Evolutionary conservation across 2,888 invertebrate genomes (phyloP).

Genomic region (Idaea straminata): DNA sequence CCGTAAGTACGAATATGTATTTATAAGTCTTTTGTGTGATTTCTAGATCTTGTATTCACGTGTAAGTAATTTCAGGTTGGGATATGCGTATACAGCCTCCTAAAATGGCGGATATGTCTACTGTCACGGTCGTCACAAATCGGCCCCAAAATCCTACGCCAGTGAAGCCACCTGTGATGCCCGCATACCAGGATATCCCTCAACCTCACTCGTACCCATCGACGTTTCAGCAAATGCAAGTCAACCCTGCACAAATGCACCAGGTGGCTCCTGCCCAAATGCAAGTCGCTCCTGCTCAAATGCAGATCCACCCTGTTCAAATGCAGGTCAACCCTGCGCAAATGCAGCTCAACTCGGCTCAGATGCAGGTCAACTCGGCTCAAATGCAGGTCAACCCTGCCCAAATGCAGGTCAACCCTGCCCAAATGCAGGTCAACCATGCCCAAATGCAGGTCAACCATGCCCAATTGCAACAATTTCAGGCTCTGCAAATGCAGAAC

Average conservation of each 20-base stretch:
- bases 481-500: constrained; percentile 5
- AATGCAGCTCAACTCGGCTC: background rate
- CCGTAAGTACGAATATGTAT: constrained; percentile 34
- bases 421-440: background rate
- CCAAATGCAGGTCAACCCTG: background rate
- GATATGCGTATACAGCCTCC: constrained; percentile 28
- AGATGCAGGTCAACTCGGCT: background rate
- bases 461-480: background rate
- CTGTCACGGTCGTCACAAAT: constrained; percentile 16
- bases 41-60: constrained; percentile 7
- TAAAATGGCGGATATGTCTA: constrained; percentile 7
- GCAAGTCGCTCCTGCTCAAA: background rate
- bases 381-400: background rate
- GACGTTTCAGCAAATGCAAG: background rate
- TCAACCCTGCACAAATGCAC: background rate
- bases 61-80: constrained; percentile 53
- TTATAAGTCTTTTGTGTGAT: background rate
- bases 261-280: background rate
- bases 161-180: constrained; percentile 5
- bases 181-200: constrained; percentile 3
- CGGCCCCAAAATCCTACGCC: constrained; percentile 7
- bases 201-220: background rate
- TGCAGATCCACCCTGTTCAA: background rate
- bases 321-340: background rate
- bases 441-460: constrained; percentile 7